Percentiles rank a stretch among this genome's conserved stretches.
Conservation (phyloP, 2,888 invertebrate genomes). For the Drosophila antonietae region DNA sequence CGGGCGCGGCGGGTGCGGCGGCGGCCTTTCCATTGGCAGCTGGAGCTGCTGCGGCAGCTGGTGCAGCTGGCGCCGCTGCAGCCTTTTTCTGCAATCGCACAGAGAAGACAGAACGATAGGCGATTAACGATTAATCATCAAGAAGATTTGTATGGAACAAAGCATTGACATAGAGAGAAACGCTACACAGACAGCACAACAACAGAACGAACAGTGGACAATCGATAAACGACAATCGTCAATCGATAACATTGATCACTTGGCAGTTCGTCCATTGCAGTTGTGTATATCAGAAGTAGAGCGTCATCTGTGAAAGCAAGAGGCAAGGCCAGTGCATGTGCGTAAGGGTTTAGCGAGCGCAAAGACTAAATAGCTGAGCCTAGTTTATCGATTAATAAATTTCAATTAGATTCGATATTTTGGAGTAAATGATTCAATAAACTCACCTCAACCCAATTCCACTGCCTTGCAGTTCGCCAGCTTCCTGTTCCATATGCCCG, state of each 20-base stretch:
- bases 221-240: constrained; percentile 16
- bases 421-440: not conserved
- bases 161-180: constrained; percentile 2
- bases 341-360: constrained; percentile 9
- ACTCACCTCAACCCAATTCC: constrained; percentile 36
- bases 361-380: constrained; percentile 1
- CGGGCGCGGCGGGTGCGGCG: constrained; percentile 35
- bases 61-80: constrained; percentile 59
- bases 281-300: constrained; percentile 18
- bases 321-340: constrained; percentile 31
- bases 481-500: not conserved
- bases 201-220: constrained; percentile 36
- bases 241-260: constrained; percentile 51
- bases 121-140: constrained; percentile 25
- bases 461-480: not conserved
- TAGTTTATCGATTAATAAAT: not conserved
- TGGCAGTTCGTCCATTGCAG: constrained; percentile 37
- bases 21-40: constrained; percentile 53
- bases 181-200: constrained; percentile 47
- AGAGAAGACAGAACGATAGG: not conserved
- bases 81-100: constrained; percentile 80
- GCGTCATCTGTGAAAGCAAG: constrained; percentile 60
- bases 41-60: constrained; percentile 44
- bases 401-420: constrained; percentile 1
- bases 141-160: not conserved